Base-by-base conservation (phyloP, 2,113 vertebrate species). In the Solea senegalensis region DNA sequence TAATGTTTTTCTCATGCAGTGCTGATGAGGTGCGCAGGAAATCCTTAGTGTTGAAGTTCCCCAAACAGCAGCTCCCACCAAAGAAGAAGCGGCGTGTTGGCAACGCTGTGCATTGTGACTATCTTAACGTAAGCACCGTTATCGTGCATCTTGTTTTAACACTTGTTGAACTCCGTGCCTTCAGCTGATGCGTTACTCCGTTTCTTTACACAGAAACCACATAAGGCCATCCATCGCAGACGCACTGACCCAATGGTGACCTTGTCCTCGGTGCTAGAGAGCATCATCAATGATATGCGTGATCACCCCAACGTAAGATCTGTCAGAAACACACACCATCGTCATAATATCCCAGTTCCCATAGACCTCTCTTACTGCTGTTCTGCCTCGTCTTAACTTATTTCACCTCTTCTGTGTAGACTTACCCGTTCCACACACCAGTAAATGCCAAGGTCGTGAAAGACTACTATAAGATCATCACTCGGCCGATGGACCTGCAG, bases 211-310 rank as follows among this genome's bases (percentile, higher is more conserved):
- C 75, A 99, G 98, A 96, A 96, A 76, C 98, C 98, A 69, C 96
- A 99, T 83, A 99, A 98, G 80, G 98, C 97, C 52, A 99, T 98
- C 82, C 98, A 99, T 80, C 95, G 97, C 5, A 93, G 98, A 46
- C 94, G 97, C 72, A 99, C 98, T 3, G 97, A 98, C 88, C 98
- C 98, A 58, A 99, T 99, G 97, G 98, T 99, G 76, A 99, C 97
- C 0, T 84, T 99, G 57, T 99, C 97, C 0, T 98, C 97, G 15
- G 95, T 99, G 61, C 89, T 99, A 57, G 98, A 99, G 85, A 94
- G 95, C 89, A 95, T 99, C 81, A 98, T 99, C 85, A 99, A 98
- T 50, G 97, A 99, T 73, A 98, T 99, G 95, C 94, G 97, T 72
- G 98, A 99, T 78, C 95, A 96, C 79, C 94, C 96, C 28, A 98